These are phyloP conservation scores for Trachelus tabidus DNA, from an alignment of 2,888 invertebrate genomes.

Conservation along the genomic window DNA sequence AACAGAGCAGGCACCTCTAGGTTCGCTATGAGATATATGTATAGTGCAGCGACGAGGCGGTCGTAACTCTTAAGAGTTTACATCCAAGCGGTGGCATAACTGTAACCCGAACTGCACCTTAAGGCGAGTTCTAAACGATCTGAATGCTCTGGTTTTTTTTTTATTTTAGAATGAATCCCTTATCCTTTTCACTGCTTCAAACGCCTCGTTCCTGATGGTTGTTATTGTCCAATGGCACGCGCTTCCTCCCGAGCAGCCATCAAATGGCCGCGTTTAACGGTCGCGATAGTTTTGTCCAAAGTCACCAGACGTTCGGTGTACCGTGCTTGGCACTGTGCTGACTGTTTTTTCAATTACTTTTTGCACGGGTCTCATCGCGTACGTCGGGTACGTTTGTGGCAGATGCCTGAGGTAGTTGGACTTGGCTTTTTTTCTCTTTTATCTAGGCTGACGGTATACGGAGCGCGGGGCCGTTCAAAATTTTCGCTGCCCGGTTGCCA, in stretches of 20 bases:
- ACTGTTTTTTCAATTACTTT: neutral
- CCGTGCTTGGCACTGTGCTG: neutral
- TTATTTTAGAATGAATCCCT: neutral
- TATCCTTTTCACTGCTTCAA: neutral
- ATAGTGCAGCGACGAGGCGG: neutral
- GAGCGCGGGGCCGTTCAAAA: slow-evolving; percentile 13
- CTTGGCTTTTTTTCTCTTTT: neutral
- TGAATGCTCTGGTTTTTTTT: neutral
- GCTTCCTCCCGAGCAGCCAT: slow-evolving; percentile 38
- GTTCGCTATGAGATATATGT: too few species aligned
- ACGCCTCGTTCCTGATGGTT: slow-evolving; percentile 19
- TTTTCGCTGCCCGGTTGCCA: slow-evolving; percentile 30
- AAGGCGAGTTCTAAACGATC: neutral
- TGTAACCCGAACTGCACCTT: neutral
- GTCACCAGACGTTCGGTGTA: neutral
- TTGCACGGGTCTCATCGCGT: neutral
- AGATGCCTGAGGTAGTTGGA: neutral
- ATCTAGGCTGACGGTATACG: neutral
- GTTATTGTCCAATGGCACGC: slow-evolving; percentile 47
- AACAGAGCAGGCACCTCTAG: neutral
- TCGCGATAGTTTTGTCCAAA: slow-evolving; percentile 33
- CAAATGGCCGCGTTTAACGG: slow-evolving; percentile 33
- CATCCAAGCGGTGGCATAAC: neutral
- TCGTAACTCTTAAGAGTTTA: neutral
- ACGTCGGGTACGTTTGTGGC: neutral